These are phyloP conservation scores for Thymallus thymallus DNA, from an alignment of 2,113 vertebrate genomes.

Conservation along the genomic window DNA sequence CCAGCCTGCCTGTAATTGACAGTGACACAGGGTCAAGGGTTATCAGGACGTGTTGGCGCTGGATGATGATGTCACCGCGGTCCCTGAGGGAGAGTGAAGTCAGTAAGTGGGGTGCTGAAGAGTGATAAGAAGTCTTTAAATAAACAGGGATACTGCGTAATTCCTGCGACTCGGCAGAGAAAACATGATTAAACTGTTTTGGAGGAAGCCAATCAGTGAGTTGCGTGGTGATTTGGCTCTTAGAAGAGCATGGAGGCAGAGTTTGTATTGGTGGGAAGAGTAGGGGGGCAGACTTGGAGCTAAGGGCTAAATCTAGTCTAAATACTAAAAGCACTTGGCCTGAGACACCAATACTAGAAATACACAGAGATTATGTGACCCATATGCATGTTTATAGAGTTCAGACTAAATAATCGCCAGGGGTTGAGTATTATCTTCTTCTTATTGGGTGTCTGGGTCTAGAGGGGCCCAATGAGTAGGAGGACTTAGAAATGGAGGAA, in stretches of 20 bases:
- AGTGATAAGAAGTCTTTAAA: slow-evolving; percentile 80
- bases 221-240: slow-evolving; percentile 53
- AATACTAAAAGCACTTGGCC: slow-evolving; percentile 40
- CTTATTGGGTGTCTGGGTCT: slow-evolving; percentile 18
- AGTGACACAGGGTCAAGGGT: slow-evolving; percentile 69
- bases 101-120: slow-evolving; percentile 64
- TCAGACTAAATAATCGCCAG: slow-evolving; percentile 37
- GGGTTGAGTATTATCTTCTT: slow-evolving; percentile 23
- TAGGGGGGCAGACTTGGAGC: slow-evolving; percentile 38
- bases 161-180: slow-evolving; percentile 59
- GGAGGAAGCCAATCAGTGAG: slow-evolving; percentile 53
- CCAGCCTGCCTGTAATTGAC: neutral
- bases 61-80: slow-evolving; percentile 76
- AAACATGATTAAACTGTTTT: slow-evolving; percentile 60
- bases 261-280: slow-evolving; percentile 46
- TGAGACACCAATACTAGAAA: slow-evolving; percentile 36
- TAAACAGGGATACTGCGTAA: slow-evolving; percentile 76
- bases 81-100: slow-evolving; percentile 74
- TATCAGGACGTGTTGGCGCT: slow-evolving; percentile 65
- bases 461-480: slow-evolving; percentile 6
- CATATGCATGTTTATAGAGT: slow-evolving; percentile 37
- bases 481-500: neutral
- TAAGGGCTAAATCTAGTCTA: slow-evolving; percentile 23
- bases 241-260: slow-evolving; percentile 41
- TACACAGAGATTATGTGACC: slow-evolving; percentile 31